Conservation (phyloP, 2,113 vertebrate species). For the Hippocampus guttulatus region DNA sequence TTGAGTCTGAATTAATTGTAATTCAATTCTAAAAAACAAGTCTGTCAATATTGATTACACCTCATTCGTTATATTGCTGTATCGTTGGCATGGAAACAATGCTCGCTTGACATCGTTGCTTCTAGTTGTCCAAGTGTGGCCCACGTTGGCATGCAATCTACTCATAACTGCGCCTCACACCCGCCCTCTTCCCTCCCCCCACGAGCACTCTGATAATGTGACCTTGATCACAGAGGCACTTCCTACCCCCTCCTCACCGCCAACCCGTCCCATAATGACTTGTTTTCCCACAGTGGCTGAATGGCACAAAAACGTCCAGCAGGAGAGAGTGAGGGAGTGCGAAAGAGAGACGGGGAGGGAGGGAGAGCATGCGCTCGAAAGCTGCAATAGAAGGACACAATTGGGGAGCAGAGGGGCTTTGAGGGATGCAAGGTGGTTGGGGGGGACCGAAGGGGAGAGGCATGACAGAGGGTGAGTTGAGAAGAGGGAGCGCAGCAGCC, state of each 20-base stretch:
- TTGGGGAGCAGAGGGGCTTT: conserved; percentile 7
- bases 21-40: background rate
- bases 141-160: conserved; percentile 29
- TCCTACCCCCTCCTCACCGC: conserved; percentile 35
- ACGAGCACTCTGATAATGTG: conserved; percentile 55
- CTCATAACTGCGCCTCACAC: conserved; percentile 19
- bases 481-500: conserved; percentile 26
- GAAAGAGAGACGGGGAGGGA: conserved; percentile 14
- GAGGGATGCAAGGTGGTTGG: conserved; percentile 23
- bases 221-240: conserved; percentile 63
- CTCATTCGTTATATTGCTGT: background rate
- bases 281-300: conserved; percentile 73
- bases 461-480: conserved; percentile 25
- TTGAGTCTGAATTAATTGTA: background rate
- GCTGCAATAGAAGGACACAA: conserved; percentile 22
- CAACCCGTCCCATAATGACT: conserved; percentile 66
- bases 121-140: conserved; percentile 10
- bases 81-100: background rate
- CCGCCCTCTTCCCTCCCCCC: conserved; percentile 8
- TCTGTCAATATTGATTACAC: background rate
- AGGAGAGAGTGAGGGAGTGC: conserved; percentile 32
- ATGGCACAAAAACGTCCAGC: conserved; percentile 58
- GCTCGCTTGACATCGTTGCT: background rate
- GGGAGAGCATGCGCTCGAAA: conserved; percentile 19
- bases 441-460: conserved; percentile 29